phyloP scores from a whole-genome alignment of 2,888 invertebrate genomes.

The Ligdia adustata region DNA sequence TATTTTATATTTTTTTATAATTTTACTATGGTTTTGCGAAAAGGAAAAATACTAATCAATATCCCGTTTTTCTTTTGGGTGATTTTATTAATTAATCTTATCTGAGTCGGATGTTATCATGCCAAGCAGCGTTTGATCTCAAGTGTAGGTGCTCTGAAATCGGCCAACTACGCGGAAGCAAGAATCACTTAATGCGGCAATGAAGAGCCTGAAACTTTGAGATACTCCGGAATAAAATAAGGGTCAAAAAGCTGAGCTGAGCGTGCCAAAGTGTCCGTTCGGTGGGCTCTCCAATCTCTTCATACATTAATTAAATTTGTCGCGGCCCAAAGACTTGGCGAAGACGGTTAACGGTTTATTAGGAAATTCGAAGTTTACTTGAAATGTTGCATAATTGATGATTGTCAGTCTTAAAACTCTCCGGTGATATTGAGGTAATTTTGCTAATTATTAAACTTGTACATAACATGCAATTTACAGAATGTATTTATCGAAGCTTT shows the following conservation, averaged over 20 bases:
- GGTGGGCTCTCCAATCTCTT: slow-evolving; percentile 13
- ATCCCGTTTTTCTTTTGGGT: too few relatives aligned
- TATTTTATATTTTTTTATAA: too few relatives aligned
- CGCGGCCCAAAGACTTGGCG: slow-evolving; percentile 8
- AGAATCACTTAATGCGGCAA: slow-evolving; percentile 29
- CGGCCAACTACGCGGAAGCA: slow-evolving; percentile 26
- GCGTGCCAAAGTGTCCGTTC: slow-evolving; percentile 39
- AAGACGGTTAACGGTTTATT: slow-evolving; percentile 10
- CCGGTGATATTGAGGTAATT: too few relatives aligned
- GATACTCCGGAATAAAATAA: slow-evolving; percentile 39
- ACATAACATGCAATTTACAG: too few relatives aligned
- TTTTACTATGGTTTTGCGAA: too few relatives aligned
- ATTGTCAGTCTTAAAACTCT: too few relatives aligned
- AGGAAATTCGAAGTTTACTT: too few relatives aligned
- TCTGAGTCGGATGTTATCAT: slow-evolving; percentile 2
- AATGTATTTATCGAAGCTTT: too few relatives aligned
- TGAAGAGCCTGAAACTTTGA: slow-evolving; percentile 31
- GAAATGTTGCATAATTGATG: too few relatives aligned
- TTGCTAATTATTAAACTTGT: too few relatives aligned
- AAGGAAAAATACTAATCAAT: too few relatives aligned
- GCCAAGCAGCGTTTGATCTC: neutral
- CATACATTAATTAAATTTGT: slow-evolving; percentile 20
- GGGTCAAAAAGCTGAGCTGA: slow-evolving; percentile 42
- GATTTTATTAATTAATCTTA: too few relatives aligned
- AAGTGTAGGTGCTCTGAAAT: slow-evolving; percentile 15